Evolutionary conservation across 2,797 vertebrate species (phyloP).

Genomic region (Limosa lapponica): DNA sequence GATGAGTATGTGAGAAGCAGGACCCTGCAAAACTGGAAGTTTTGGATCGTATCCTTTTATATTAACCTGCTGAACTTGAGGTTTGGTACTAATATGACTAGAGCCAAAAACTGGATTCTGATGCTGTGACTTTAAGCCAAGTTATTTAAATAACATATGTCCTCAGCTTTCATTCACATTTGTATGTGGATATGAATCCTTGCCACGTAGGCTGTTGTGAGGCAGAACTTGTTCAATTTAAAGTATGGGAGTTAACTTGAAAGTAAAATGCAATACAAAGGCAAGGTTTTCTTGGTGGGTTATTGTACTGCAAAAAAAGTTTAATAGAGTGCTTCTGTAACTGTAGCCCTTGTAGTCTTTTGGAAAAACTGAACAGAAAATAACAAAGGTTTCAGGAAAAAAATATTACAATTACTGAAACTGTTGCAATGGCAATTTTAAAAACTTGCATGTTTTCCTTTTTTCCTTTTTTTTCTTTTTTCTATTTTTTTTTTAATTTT

Average conservation of each 20-base stretch:
- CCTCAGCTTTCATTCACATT: neutral
- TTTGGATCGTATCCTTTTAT: conserved; percentile 97
- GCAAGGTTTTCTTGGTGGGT: neutral
- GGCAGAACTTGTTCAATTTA: neutral
- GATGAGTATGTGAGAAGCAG: conserved; percentile 91
- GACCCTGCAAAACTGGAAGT: conserved; percentile 96
- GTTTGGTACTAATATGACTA: neutral
- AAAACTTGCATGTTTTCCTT: neutral
- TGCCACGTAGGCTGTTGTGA: neutral
- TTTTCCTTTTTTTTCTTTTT: neutral
- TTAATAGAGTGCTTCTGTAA: neutral
- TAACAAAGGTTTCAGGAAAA: neutral
- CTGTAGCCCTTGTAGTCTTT: neutral
- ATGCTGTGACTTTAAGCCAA: neutral
- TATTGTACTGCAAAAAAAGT: neutral
- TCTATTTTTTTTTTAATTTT: neutral
- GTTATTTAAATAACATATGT: neutral
- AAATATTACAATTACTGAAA: neutral
- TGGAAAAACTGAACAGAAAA: neutral
- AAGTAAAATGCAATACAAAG: neutral
- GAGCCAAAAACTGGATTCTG: neutral
- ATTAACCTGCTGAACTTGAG: neutral
- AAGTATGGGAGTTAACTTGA: neutral
- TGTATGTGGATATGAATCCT: neutral
- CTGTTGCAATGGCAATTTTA: neutral